Evolutionary conservation across 2,113 vertebrate genomes (phyloP).

Genomic region (Limanda limanda): DNA sequence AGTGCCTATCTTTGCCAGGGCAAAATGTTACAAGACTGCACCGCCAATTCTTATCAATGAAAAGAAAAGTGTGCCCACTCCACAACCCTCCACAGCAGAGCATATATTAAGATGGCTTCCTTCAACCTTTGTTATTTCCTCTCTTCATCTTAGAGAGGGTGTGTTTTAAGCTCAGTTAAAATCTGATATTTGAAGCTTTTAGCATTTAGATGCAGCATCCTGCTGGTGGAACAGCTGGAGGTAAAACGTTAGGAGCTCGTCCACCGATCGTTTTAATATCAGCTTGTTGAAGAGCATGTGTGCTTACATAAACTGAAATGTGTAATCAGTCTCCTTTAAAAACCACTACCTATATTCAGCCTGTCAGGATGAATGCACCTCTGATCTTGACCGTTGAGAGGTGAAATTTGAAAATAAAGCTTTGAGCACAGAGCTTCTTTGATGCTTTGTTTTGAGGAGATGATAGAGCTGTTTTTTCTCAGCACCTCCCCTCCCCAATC

Average conservation of each 20-base stretch:
- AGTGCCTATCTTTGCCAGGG: too few relatives aligned
- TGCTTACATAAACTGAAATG: background rate
- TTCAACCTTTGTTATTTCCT: background rate
- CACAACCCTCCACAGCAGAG: too few relatives aligned
- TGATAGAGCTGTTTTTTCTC: constrained; percentile 5
- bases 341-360: background rate
- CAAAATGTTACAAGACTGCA: too few relatives aligned
- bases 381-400: constrained; percentile 22
- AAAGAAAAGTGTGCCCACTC: too few relatives aligned
- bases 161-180: too few relatives aligned
- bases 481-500: background rate
- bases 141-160: background rate
- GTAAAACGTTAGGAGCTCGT: background rate
- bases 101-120: too few relatives aligned
- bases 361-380: background rate
- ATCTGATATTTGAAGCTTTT: background rate
- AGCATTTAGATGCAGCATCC: background rate
- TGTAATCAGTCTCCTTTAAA: background rate
- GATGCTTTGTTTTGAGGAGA: constrained; percentile 60
- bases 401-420: constrained; percentile 11
- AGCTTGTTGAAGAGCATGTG: background rate
- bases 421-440: constrained; percentile 39
- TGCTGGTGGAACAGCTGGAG: background rate
- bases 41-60: too few relatives aligned
- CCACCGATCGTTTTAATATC: background rate